These are phyloP conservation scores for Takifugu bimaculatus DNA, from an alignment of 2,113 vertebrate genomes.

Conservation along the genomic window DNA sequence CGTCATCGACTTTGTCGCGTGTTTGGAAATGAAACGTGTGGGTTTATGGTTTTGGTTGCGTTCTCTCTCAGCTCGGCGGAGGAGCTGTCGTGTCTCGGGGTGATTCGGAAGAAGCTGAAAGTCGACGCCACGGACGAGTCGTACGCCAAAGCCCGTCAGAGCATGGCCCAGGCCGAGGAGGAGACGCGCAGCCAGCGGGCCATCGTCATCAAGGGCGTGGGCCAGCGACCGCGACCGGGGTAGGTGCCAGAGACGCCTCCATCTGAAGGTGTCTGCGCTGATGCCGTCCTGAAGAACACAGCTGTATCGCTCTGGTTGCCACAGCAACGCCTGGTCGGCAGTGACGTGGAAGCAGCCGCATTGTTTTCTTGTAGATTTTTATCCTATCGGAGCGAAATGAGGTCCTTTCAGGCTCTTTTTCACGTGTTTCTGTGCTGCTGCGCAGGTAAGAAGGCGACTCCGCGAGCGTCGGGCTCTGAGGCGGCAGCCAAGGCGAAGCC, in stretches of 20 bases:
- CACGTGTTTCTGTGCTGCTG: background rate
- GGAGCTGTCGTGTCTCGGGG: constrained; percentile 86
- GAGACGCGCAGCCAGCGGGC: constrained; percentile 86
- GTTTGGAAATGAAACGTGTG: background rate
- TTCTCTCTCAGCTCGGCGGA: constrained; percentile 70
- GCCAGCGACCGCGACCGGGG: constrained; percentile 75
- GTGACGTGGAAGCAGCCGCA: constrained; percentile 24
- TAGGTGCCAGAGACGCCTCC: constrained; percentile 53
- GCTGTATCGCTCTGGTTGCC: constrained; percentile 47
- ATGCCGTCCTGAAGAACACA: constrained; percentile 37
- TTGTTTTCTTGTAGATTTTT: background rate
- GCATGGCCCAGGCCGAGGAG: constrained; percentile 89
- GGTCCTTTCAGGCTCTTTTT: constrained; percentile 5
- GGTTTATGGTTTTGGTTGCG: background rate
- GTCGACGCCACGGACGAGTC: constrained; percentile 92
- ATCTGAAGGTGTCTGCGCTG: constrained; percentile 15
- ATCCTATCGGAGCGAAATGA: constrained; percentile 10
- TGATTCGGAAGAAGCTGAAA: constrained; percentile 92
- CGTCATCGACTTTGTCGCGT: background rate
- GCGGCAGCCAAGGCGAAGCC: constrained; percentile 73
- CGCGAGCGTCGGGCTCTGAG: constrained; percentile 82
- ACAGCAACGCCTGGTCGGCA: constrained; percentile 42
- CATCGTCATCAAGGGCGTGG: constrained; percentile 88
- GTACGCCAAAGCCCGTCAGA: constrained; percentile 89
- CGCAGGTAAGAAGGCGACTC: constrained; percentile 84